Percentiles rank a stretch among this genome's conserved stretches.
Evolutionary conservation across 2,797 vertebrate genomes (phyloP).

Genomic region (Lepidocolaptes lacrymiger): DNA sequence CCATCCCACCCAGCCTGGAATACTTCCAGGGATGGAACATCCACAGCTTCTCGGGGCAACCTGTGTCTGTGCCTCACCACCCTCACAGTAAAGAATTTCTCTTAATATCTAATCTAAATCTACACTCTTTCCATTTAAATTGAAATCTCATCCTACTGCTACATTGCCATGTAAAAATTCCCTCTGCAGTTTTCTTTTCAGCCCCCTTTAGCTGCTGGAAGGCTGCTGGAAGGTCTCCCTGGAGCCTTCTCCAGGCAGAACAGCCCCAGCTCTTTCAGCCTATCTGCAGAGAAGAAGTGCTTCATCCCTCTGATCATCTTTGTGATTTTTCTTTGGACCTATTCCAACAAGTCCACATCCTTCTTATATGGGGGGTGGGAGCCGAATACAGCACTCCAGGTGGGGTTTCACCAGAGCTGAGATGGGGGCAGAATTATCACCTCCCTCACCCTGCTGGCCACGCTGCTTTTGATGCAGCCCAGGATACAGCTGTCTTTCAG

Average conservation of each 20-base stretch:
- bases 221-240: neutral
- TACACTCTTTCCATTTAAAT: neutral
- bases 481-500: neutral
- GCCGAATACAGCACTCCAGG: neutral
- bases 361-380: neutral
- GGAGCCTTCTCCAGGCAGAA: neutral
- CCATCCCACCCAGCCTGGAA: neutral
- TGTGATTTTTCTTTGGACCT: neutral
- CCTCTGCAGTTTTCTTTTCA: neutral
- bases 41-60: neutral
- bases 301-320: neutral
- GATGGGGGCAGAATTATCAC: neutral
- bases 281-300: neutral
- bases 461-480: neutral
- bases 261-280: neutral
- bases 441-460: too few species aligned
- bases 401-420: neutral
- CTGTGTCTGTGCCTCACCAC: neutral
- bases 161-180: neutral
- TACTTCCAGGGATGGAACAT: neutral
- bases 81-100: neutral
- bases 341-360: neutral
- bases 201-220: neutral
- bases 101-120: neutral
- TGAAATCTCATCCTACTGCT: neutral